Percentiles rank a stretch among this genome's conserved stretches.
Evolutionary conservation across 2,113 vertebrate species (phyloP).

Genomic region (Albula goreensis): DNA sequence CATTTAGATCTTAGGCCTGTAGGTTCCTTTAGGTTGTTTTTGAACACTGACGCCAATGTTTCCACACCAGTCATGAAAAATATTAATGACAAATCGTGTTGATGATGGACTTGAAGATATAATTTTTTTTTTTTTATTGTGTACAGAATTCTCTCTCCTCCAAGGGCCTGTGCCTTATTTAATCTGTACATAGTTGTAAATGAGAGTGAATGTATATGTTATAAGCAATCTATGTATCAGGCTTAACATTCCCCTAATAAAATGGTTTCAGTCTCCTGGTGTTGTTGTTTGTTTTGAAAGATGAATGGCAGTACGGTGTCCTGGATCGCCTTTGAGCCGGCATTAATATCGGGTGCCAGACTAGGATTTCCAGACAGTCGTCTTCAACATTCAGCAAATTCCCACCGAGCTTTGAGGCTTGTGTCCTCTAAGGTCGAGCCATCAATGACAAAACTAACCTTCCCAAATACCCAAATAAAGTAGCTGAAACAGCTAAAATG

Average conservation of each 20-base stretch:
- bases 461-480: no score
- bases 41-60: not conserved
- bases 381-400: no score
- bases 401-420: no score
- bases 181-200: conserved; percentile 76
- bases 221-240: conserved; percentile 69
- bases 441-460: no score
- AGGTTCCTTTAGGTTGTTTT: not conserved
- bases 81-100: conserved; percentile 6
- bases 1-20: not conserved
- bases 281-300: conserved; percentile 19
- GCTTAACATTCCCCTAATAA: conserved; percentile 79
- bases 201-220: conserved; percentile 71
- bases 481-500: no score
- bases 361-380: not conserved
- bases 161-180: conserved; percentile 82
- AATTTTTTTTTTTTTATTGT: conserved; percentile 26
- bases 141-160: conserved; percentile 58
- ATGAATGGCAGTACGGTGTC: not conserved
- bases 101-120: conserved; percentile 37
- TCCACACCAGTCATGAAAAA: not conserved
- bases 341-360: not conserved
- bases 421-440: no score
- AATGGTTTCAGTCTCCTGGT: conserved; percentile 63
- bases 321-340: conserved; percentile 9